Evolutionary conservation across 1,140 invertebrate species (phyloP).

Genomic region (Leptinotarsa undecemlineata): DNA sequence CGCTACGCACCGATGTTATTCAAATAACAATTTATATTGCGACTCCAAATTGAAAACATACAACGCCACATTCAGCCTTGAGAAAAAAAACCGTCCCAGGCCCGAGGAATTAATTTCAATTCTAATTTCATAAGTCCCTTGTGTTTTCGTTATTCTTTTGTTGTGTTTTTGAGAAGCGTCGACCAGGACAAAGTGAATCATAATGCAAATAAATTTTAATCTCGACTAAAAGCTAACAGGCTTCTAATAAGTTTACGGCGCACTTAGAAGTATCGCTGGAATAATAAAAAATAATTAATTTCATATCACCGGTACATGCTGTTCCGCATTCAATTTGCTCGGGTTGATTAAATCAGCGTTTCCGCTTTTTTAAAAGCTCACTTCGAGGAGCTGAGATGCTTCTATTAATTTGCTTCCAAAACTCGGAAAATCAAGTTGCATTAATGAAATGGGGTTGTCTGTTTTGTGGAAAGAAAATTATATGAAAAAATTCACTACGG

Average conservation of each 20-base stretch:
- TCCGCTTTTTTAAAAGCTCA: slow-evolving; percentile 11
- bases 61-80: neutral
- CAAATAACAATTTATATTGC: neutral
- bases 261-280: slow-evolving; percentile 23
- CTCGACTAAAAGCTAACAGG: slow-evolving; percentile 41
- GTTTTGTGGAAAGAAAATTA: too few species aligned
- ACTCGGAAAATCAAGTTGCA: neutral
- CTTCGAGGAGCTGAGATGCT: neutral
- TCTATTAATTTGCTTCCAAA: neutral
- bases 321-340: slow-evolving; percentile 27
- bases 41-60: neutral
- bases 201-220: slow-evolving; percentile 46
- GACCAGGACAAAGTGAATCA: slow-evolving; percentile 35
- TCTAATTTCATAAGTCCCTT: slow-evolving; percentile 38
- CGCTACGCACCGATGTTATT: too few species aligned
- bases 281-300: slow-evolving; percentile 31
- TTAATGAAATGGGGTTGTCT: neutral
- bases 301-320: slow-evolving; percentile 18
- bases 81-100: slow-evolving; percentile 17
- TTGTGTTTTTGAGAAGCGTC: slow-evolving; percentile 32
- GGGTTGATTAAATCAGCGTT: slow-evolving; percentile 31
- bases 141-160: slow-evolving; percentile 31
- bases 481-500: too few species aligned
- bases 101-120: slow-evolving; percentile 35
- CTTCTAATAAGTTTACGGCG: slow-evolving; percentile 31